Evolutionary conservation across 53 echinoderm and acorn worm species (phyloP).

Genomic region (Temnopleurus reevesii): DNA sequence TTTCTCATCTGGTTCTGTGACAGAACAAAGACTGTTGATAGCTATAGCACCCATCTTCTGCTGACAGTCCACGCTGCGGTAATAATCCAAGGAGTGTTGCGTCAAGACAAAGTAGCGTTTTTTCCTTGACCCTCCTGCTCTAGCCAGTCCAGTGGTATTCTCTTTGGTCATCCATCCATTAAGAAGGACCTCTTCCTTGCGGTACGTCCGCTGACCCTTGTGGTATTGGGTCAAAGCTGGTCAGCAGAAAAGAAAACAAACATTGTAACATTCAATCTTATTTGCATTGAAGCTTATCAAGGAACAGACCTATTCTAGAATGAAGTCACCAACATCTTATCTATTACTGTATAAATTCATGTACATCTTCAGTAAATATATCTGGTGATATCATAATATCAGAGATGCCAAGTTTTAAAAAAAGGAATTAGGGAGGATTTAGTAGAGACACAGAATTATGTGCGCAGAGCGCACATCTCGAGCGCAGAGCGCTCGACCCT

Average conservation of each 20-base stretch:
- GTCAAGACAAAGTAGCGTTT: conserved; percentile 97
- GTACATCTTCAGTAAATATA: too few species aligned
- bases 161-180: conserved; percentile 98
- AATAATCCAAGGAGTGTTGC: conserved; percentile 88
- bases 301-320: too few species aligned
- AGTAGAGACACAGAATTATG: too few species aligned
- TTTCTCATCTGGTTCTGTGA: conserved; percentile 95
- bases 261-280: too few species aligned
- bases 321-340: too few species aligned
- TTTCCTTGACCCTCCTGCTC: conserved; percentile 79
- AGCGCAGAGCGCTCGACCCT: too few species aligned
- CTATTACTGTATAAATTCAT: too few species aligned
- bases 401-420: too few species aligned
- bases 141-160: conserved; percentile 76
- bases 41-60: conserved; percentile 97
- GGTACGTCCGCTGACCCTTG: conserved; percentile 84
- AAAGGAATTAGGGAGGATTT: too few species aligned
- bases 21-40: conserved; percentile 93
- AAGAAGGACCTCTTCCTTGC: conserved; percentile 90
- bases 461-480: too few species aligned
- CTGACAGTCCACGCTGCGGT: conserved; percentile 83
- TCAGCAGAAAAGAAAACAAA: neutral
- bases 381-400: too few species aligned
- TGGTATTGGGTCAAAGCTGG: conserved; percentile 95
- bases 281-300: too few species aligned